phyloP scores from a whole-genome alignment of 2,797 vertebrate genomes.

The Chaetodon trifasciatus region DNA sequence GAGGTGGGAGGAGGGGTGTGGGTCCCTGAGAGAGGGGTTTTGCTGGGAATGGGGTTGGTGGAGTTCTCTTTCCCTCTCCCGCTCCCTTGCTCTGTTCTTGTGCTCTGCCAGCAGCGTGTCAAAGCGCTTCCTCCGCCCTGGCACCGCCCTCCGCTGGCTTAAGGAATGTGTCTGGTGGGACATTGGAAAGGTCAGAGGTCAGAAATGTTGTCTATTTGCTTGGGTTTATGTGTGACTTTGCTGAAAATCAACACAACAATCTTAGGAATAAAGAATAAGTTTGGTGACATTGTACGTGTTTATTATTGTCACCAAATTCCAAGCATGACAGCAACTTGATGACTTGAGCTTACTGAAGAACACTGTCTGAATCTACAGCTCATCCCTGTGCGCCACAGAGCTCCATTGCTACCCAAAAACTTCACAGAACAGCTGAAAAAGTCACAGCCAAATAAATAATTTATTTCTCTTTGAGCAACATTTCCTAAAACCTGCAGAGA shows the following conservation, averaged over 20 bases:
- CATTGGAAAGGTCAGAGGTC: constrained; percentile 28
- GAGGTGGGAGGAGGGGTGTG: constrained; percentile 91
- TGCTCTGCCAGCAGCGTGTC: constrained; percentile 97
- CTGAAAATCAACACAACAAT: background rate
- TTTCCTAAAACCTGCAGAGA: background rate
- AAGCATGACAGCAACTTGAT: background rate
- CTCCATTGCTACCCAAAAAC: background rate
- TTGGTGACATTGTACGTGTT: background rate
- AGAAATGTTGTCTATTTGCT: background rate
- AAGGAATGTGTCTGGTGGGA: constrained; percentile 98
- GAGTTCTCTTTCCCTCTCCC: constrained; percentile 97
- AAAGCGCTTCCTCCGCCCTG: constrained; percentile 97
- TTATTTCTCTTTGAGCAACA: background rate
- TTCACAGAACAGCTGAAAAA: background rate
- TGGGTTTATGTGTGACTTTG: background rate
- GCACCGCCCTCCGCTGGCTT: constrained; percentile 98
- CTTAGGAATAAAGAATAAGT: background rate
- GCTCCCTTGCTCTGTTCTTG: constrained; percentile 97
- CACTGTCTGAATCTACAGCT: background rate
- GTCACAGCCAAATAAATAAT: background rate
- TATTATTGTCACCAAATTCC: background rate
- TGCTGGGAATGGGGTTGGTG: constrained; percentile 94
- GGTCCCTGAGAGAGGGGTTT: constrained; percentile 98
- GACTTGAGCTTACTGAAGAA: background rate
- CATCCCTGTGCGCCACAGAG: background rate